Evolutionary conservation across 2,888 invertebrate species (phyloP), one percentile per base, ranked within the genome.

Genomic region (Choristoneura rosaceana): DNA sequence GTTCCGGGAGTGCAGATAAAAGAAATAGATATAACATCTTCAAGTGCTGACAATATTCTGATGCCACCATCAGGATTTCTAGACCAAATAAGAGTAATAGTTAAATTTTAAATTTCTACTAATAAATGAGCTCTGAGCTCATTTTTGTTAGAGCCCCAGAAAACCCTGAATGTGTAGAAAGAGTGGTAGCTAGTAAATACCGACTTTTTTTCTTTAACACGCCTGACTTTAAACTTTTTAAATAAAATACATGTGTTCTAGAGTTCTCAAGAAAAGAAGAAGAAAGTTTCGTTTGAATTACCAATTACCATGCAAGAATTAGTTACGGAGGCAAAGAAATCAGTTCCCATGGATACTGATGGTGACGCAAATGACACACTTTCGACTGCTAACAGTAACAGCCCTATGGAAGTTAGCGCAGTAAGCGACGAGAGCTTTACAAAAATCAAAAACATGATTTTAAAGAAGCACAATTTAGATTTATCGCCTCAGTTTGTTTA

Each of bases 401-500:
- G 83, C 71, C 83, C 86, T 76, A 43, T 85, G 12, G 77, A 90
- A 17, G 75, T 76, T 1, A 87, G 83, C 70, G 75, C 76, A 15
- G 81, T 74, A 0, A 87, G 81, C 73, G 87, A 87, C 50, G 88
- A 88, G 25, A 86, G 85, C 62, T 88, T 82, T 63, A 77, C 74
- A 15, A 86, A 84, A 73, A 87, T 90, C 10, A 87, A 88, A 80
- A 87, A 91, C 52, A 88, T 88, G 82, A 82, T 90, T 66, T 70
- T 90, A 14, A 91, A 87, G 75, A 85, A 90, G 78, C 89, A 89
- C 74, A 88, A 92, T 73, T 82, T 93, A 63, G 88, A 91, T 77
- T 79, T 83, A 17, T 91, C 92, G 3, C 93, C 93, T 4, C 85
- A 88, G 76, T 93, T 93, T 83, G 84, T 87, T 15, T 93, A 92